Evolutionary conservation across 37 sponge, comb jelly and placozoan genomes (phyloP).

Genomic region (Halichondria panicea): DNA sequence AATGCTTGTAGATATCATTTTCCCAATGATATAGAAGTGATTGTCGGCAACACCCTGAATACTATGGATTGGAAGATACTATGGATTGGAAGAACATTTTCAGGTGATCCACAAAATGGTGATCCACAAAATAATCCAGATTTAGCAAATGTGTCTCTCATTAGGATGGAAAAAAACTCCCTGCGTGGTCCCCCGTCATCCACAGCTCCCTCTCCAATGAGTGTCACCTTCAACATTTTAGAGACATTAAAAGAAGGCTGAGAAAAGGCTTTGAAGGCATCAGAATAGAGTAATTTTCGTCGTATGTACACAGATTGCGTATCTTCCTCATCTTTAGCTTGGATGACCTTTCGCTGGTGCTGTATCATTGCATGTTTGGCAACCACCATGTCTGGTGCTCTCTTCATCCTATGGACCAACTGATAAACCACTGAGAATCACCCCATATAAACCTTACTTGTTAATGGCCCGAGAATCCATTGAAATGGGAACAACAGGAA

Average conservation of each 20-base stretch:
- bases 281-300: neutral
- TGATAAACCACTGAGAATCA: too few relatives aligned
- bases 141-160: neutral
- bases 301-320: neutral
- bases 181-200: conserved; percentile 30
- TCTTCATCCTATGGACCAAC: too few relatives aligned
- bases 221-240: conserved; percentile 17
- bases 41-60: neutral
- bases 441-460: too few relatives aligned
- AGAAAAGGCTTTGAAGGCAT: neutral
- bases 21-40: conserved; percentile 15
- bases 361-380: neutral
- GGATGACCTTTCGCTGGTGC: neutral
- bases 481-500: too few relatives aligned
- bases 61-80: neutral
- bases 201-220: conserved; percentile 26
- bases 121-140: conserved; percentile 2
- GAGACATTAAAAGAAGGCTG: neutral
- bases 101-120: too few relatives aligned
- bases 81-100: too few relatives aligned
- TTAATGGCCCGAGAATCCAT: too few relatives aligned
- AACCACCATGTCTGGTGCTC: neutral
- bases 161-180: conserved; percentile 13
- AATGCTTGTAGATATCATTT: conserved; percentile 16
- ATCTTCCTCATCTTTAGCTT: neutral